Evolutionary conservation across 2,113 vertebrate species (phyloP).

Genomic region (Piaya cayana): DNA sequence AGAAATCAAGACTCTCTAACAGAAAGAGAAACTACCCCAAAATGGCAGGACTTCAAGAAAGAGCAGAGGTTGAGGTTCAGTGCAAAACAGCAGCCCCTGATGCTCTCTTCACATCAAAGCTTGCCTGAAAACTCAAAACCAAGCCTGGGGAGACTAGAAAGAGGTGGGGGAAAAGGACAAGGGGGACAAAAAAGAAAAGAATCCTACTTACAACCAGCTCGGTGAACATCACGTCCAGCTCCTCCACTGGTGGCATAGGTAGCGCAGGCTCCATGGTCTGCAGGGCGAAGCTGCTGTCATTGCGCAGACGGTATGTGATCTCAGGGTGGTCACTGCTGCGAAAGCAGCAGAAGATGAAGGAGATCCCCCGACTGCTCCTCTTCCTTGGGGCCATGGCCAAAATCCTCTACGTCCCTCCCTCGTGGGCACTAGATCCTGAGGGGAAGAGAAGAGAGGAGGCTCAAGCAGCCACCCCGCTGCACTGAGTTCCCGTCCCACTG

Average conservation of each 20-base stretch:
- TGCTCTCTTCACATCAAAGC: neutral
- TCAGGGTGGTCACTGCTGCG: conserved; percentile 93
- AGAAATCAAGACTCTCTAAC: neutral
- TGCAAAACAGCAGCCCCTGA: neutral
- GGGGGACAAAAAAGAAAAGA: neutral
- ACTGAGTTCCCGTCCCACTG: neutral
- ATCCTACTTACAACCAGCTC: conserved; percentile 90
- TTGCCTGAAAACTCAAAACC: neutral
- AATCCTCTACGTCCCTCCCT: conserved; percentile 37
- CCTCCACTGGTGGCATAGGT: conserved; percentile 91
- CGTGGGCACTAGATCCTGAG: conserved; percentile 72
- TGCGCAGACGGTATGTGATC: conserved; percentile 95
- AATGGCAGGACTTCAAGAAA: neutral
- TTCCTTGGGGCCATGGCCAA: conserved; percentile 93
- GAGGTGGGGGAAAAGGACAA: accelerated
- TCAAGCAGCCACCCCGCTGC: neutral
- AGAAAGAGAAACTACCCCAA: neutral
- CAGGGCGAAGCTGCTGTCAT: conserved; percentile 91
- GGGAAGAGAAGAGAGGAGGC: neutral
- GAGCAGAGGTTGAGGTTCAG: neutral
- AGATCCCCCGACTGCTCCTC: conserved; percentile 86
- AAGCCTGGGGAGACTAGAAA: neutral
- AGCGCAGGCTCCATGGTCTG: conserved; percentile 93
- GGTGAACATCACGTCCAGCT: conserved; percentile 93
- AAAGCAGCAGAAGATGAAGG: conserved; percentile 98